Percentiles rank a stretch among this genome's conserved stretches.
Conservation (phyloP, 2,113 vertebrate genomes). For the Scophthalmus maximus region DNA sequence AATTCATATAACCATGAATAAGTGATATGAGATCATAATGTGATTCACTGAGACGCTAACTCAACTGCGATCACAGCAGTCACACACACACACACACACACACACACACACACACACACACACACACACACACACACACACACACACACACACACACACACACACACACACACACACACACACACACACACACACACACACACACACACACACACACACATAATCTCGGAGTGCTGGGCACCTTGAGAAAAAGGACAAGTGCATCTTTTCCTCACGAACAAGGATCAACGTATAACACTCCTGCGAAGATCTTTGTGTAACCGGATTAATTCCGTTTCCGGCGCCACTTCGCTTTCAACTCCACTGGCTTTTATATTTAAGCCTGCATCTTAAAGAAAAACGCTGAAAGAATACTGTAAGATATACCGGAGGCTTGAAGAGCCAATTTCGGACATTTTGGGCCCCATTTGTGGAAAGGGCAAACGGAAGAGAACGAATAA, state of each 20-base stretch:
- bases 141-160: background rate
- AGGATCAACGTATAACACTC: too few species aligned
- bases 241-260: constrained; percentile 1
- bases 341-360: too few species aligned
- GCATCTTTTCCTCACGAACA: background rate
- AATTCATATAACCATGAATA: constrained; percentile 56
- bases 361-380: too few species aligned
- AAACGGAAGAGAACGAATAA: too few species aligned
- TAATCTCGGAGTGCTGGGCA: background rate
- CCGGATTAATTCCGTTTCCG: too few species aligned
- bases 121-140: background rate
- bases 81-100: background rate
- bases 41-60: constrained; percentile 37
- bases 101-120: background rate
- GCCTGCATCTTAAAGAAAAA: too few species aligned
- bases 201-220: background rate
- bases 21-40: constrained; percentile 52
- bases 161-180: background rate
- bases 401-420: too few species aligned
- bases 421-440: too few species aligned
- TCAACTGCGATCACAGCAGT: constrained; percentile 29
- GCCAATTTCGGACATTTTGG: too few species aligned
- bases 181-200: background rate
- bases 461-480: too few species aligned
- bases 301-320: too few species aligned